These are phyloP conservation scores for Drosophila nebulosa DNA, from an alignment of 1,140 invertebrate genomes.

Conservation along the genomic window DNA sequence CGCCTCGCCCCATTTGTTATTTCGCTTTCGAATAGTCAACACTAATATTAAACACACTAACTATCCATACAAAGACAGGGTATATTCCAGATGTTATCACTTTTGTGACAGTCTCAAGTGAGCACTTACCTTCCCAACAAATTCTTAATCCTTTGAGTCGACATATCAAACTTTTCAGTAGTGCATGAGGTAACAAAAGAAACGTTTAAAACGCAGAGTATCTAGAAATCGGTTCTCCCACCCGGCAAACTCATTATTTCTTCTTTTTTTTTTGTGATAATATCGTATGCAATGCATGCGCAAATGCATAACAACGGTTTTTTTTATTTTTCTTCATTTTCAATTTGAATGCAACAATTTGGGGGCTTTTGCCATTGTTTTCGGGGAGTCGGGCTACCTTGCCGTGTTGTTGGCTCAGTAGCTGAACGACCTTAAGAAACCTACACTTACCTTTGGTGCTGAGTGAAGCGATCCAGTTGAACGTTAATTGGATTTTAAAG, in stretches of 20 bases:
- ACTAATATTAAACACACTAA: not conserved
- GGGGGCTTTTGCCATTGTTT: not conserved
- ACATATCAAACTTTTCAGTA: too few species aligned
- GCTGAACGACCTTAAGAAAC: constrained; percentile 48
- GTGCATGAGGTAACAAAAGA: too few species aligned
- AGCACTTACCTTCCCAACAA: too few species aligned
- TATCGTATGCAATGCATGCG: constrained; percentile 72
- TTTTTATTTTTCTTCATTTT: constrained; percentile 42
- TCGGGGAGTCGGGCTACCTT: not conserved
- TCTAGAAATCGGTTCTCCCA: not conserved
- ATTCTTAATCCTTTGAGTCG: not conserved
- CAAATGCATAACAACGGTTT: constrained; percentile 79
- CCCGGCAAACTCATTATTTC: not conserved
- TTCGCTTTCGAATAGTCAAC: constrained; percentile 65
- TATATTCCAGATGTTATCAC: not conserved
- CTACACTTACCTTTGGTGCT: constrained; percentile 7
- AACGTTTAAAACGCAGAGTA: not conserved
- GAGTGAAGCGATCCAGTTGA: constrained; percentile 42
- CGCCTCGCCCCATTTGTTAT: constrained; percentile 43
- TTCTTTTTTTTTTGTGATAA: constrained; percentile 32
- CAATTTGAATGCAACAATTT: constrained; percentile 49
- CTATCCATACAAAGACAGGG: not conserved
- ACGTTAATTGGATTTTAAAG: constrained; percentile 65
- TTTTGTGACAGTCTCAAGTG: not conserved
- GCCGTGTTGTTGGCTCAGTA: too few species aligned